A percentile compares a stretch with the other conserved stretches of the same genome.
Evolutionary conservation across 2,113 vertebrate genomes (phyloP).

Genomic region (Misgurnus mizolepis): DNA sequence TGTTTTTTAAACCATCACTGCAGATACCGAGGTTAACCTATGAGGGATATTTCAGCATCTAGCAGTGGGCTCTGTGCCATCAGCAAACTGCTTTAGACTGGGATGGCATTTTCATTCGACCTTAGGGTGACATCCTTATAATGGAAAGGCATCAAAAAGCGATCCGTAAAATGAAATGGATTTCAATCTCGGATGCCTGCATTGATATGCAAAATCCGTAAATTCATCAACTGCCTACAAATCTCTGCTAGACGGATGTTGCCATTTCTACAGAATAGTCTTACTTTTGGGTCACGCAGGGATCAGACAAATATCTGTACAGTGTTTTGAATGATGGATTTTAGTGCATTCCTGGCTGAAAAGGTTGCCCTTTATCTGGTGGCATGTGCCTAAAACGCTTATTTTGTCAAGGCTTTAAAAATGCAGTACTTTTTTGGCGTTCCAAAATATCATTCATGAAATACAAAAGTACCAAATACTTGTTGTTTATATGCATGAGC

Average conservation of each 20-base stretch:
- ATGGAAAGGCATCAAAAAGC: slow-evolving; percentile 70
- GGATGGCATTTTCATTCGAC: slow-evolving; percentile 75
- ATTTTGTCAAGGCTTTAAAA: background rate
- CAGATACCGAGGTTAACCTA: slow-evolving; percentile 59
- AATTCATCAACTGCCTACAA: slow-evolving; percentile 53
- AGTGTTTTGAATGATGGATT: slow-evolving; percentile 51
- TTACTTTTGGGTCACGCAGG: slow-evolving; percentile 35
- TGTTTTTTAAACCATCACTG: slow-evolving; percentile 47
- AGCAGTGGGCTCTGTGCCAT: slow-evolving; percentile 38
- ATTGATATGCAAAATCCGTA: slow-evolving; percentile 75
- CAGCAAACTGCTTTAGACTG: slow-evolving; percentile 54
- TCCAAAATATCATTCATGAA: slow-evolving; percentile 15
- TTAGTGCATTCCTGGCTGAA: background rate
- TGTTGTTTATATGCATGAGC: background rate
- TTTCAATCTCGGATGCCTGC: slow-evolving; percentile 67
- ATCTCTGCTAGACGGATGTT: slow-evolving; percentile 38
- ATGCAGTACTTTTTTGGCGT: background rate
- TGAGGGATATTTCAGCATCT: slow-evolving; percentile 58
- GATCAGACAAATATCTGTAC: slow-evolving; percentile 42
- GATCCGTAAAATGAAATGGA: slow-evolving; percentile 66
- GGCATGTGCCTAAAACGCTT: background rate
- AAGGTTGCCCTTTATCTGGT: background rate
- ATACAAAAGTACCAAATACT: slow-evolving; percentile 5
- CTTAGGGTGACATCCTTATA: slow-evolving; percentile 65
- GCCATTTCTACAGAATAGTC: slow-evolving; percentile 40